Percentiles rank a stretch among this genome's conserved stretches.
Conservation (phyloP, 2,113 vertebrate genomes). For the Falco punctatus region DNA sequence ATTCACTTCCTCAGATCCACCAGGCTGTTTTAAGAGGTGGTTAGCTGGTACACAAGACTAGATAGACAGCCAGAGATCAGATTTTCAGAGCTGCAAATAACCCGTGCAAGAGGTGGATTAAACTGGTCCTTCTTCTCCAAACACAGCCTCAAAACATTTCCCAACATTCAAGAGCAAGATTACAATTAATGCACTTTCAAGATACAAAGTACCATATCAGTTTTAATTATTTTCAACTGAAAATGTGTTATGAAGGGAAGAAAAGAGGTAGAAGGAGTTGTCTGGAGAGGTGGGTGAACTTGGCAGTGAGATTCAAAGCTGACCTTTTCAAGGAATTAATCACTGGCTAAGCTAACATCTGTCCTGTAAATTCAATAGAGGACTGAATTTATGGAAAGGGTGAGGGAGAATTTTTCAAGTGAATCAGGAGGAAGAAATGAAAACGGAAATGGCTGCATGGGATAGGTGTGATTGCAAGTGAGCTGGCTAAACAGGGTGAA, state of each 20-base stretch:
- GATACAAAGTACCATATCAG: not conserved
- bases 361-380: conserved; percentile 2
- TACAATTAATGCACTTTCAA: not conserved
- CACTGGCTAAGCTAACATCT: conserved; percentile 43
- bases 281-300: not conserved
- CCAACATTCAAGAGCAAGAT: not conserved
- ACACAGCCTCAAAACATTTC: not conserved
- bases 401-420: not conserved
- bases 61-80: not conserved
- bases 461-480: conserved; percentile 1
- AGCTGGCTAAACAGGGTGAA: not conserved
- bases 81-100: not conserved
- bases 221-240: conserved; percentile 24
- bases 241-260: not conserved
- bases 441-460: not conserved
- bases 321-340: conserved; percentile 58
- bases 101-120: not conserved
- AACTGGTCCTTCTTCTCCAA: not conserved
- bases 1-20: not conserved
- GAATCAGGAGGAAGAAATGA: not conserved
- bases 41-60: not conserved
- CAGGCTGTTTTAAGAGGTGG: not conserved
- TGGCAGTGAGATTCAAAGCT: conserved; percentile 36
- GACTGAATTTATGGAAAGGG: conserved; percentile 6
- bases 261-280: not conserved